Percentiles rank a stretch among this genome's conserved stretches.
Conservation (phyloP, 2,797 vertebrate genomes). For the Phyllotis vaccarum region DNA sequence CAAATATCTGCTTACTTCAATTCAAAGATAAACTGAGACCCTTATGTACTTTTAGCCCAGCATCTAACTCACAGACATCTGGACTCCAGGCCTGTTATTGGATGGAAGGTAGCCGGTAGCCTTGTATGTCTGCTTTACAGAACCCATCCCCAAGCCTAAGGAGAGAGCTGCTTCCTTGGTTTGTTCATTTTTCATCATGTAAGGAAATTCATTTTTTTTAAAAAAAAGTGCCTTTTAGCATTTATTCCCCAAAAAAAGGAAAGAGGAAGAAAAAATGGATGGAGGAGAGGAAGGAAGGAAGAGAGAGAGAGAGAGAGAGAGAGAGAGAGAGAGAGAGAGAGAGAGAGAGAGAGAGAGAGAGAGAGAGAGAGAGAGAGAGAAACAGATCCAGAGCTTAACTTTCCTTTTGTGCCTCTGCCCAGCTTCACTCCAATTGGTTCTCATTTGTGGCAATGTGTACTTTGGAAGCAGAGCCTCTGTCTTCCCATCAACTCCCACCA, state of each 20-base stretch:
- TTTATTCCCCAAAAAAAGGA: conserved; percentile 68
- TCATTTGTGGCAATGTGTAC: conserved; percentile 86
- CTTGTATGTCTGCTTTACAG: background rate
- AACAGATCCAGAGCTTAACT: conserved; percentile 14
- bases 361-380: background rate
- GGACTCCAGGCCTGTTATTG: background rate
- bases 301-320: rapidly evolving
- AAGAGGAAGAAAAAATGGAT: background rate
- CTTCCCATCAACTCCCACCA: conserved; percentile 85
- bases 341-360: background rate
- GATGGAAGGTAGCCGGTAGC: background rate
- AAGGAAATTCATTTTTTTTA: conserved; percentile 78
- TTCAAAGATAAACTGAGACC: background rate
- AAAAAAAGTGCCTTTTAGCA: conserved; percentile 81
- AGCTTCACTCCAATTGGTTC: conserved; percentile 83
- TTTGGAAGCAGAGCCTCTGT: conserved; percentile 84
- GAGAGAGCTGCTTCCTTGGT: conserved; percentile 78
- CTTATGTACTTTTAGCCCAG: background rate
- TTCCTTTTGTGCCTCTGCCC: conserved; percentile 78
- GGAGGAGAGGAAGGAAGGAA: conserved; percentile 32
- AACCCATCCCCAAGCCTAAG: background rate
- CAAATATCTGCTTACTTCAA: background rate
- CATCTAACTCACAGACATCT: background rate
- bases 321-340: too few relatives aligned
- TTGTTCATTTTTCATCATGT: conserved; percentile 83